Percentiles rank a stretch among this genome's conserved stretches.
Evolutionary conservation across 2,113 vertebrate genomes (phyloP).

Genomic region (Galemys pyrenaicus): DNA sequence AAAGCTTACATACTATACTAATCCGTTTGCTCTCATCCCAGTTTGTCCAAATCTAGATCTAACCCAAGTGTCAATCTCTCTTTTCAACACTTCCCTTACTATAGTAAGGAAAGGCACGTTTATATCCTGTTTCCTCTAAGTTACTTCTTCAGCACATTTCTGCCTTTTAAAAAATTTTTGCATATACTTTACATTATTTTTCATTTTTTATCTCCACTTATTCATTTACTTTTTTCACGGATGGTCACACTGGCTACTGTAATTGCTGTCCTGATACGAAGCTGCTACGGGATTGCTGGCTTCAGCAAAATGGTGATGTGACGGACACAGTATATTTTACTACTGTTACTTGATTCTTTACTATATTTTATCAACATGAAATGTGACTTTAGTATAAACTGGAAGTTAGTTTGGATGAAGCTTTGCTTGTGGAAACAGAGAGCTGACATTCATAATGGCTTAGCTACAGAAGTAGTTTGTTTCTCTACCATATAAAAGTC

Average conservation of each 20-base stretch:
- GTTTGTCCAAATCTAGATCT: neutral
- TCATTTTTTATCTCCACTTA: neutral
- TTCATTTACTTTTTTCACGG: neutral
- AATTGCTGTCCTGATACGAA: fast-evolving
- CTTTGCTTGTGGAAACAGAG: neutral
- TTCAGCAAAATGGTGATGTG: neutral
- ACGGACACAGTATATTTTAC: neutral
- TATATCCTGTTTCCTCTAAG: neutral
- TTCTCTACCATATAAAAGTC: neutral
- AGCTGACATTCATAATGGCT: neutral
- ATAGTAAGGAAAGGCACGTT: neutral
- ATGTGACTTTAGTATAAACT: neutral
- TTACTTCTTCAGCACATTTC: neutral
- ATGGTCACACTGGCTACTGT: no score
- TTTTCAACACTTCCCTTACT: neutral
- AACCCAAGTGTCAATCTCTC: neutral
- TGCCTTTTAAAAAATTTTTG: no score
- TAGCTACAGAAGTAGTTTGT: neutral
- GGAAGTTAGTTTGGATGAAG: neutral
- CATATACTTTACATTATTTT: no score
- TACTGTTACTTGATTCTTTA: neutral
- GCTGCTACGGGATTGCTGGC: no score
- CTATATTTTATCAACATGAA: neutral
- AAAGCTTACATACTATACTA: neutral
- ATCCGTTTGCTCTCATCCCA: neutral